phyloP scores from a whole-genome alignment of 2,888 invertebrate genomes.

The Platynereis dumerilii region DNA sequence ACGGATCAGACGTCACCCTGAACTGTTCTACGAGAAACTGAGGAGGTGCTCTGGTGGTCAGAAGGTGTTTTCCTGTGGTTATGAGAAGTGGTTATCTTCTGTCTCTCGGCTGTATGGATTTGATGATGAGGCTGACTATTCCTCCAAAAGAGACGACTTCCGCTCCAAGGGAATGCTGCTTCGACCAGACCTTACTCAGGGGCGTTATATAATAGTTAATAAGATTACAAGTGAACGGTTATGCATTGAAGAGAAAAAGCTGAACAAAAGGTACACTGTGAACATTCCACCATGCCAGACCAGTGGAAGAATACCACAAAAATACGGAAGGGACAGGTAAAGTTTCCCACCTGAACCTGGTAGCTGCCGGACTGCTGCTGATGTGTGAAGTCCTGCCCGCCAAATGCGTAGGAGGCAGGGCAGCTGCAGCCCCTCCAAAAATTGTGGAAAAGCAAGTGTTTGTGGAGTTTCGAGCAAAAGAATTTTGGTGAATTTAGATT shows the following conservation, averaged over 20 bases:
- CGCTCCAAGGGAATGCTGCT: slow-evolving; percentile 35
- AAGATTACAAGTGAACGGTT: neutral
- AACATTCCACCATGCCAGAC: slow-evolving; percentile 20
- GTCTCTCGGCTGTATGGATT: slow-evolving; percentile 5
- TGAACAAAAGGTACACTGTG: neutral
- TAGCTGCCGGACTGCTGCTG: no score
- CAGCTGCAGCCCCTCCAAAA: no score
- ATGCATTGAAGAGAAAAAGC: neutral
- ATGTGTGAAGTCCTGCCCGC: no score
- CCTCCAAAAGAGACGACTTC: slow-evolving; percentile 8
- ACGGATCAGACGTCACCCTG: neutral
- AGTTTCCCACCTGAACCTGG: no score
- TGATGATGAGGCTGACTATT: slow-evolving; percentile 15
- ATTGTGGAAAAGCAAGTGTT: no score
- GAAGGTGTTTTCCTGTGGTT: slow-evolving; percentile 17
- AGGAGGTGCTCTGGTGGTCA: neutral
- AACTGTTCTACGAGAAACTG: neutral
- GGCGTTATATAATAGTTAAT: slow-evolving; percentile 35
- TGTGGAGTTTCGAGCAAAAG: no score
- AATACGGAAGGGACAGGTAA: neutral
- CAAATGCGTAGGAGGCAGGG: no score
- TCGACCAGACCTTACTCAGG: slow-evolving; percentile 45
- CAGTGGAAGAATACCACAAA: slow-evolving; percentile 10
- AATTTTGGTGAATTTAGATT: no score
- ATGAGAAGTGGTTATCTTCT: slow-evolving; percentile 10